phyloP scores from a whole-genome alignment of 2,797 vertebrate species.

The Malurus leucopterus region DNA sequence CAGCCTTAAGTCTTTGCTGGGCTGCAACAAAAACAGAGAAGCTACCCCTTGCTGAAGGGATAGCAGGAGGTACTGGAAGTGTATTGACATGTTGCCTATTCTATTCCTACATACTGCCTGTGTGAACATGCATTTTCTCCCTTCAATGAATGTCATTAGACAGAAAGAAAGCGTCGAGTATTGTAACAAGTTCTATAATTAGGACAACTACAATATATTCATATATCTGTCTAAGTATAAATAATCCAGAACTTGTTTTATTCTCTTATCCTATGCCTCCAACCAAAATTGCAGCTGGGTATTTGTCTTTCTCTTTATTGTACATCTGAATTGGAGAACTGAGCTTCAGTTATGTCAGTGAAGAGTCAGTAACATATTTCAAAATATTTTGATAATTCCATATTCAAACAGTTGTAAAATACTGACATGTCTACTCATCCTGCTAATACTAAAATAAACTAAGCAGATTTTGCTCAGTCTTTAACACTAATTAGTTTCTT shows the following conservation, averaged over 20 bases:
- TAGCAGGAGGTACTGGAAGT: neutral
- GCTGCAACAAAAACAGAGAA: neutral
- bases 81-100: neutral
- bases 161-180: neutral
- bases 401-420: slow-evolving; percentile 13
- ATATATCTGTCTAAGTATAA: neutral
- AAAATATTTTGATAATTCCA: slow-evolving; percentile 19
- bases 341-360: neutral
- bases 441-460: neutral
- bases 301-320: neutral
- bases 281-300: neutral
- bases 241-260: neutral
- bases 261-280: neutral
- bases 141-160: neutral
- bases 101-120: neutral
- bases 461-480: neutral
- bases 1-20: neutral
- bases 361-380: neutral
- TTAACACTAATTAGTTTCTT: neutral
- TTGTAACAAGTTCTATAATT: neutral
- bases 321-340: neutral
- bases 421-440: neutral
- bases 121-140: neutral
- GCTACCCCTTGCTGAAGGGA: neutral
- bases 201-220: neutral